phyloP scores from a whole-genome alignment of 2,797 vertebrate genomes.

The Dallia pectoralis region DNA sequence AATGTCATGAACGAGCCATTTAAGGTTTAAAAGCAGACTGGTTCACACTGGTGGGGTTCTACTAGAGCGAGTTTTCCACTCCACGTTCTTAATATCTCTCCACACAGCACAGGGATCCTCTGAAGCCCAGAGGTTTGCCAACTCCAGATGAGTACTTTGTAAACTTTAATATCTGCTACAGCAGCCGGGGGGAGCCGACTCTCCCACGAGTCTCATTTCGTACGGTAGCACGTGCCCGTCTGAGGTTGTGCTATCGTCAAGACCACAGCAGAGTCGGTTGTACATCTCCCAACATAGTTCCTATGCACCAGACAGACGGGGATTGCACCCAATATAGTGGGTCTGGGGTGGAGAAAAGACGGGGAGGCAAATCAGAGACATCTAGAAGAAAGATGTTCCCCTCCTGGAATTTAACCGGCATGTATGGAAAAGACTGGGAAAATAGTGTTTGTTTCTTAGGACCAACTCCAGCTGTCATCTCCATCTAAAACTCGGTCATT shows the following conservation, averaged over 20 bases:
- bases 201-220: conserved; percentile 40
- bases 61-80: conserved; percentile 36
- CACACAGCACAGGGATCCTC: conserved; percentile 46
- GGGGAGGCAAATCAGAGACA: conserved; percentile 18
- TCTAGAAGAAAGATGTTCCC: conserved; percentile 28
- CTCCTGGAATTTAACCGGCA: conserved; percentile 26
- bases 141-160: conserved; percentile 60
- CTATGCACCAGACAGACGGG: conserved; percentile 37
- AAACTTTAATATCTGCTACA: conserved; percentile 61
- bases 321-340: conserved; percentile 32
- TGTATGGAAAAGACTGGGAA: conserved; percentile 10
- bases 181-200: conserved; percentile 52
- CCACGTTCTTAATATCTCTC: conserved; percentile 62
- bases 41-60: conserved; percentile 28
- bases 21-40: conserved; percentile 28
- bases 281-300: conserved; percentile 46
- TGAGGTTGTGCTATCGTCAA: conserved; percentile 24
- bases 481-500: conserved; percentile 55
- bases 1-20: background rate
- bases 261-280: conserved; percentile 33
- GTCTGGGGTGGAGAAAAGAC: conserved; percentile 36
- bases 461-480: conserved; percentile 43
- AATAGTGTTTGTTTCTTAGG: conserved; percentile 31
- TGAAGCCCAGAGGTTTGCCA: conserved; percentile 63
- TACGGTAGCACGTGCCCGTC: conserved; percentile 31